Conservation (phyloP, 1,140 invertebrate species). For the Drosophila hydei region DNA sequence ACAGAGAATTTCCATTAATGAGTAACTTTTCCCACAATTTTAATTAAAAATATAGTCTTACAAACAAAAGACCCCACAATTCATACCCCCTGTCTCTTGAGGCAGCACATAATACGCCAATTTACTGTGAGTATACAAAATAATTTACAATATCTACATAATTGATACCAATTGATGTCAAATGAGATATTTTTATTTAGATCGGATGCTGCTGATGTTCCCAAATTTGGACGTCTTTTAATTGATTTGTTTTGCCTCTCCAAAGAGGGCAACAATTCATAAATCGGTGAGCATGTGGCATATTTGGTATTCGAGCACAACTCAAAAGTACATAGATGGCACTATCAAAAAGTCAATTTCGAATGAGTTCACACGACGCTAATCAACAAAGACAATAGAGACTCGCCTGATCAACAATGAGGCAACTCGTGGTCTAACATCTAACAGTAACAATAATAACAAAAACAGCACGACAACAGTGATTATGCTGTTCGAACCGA, state of each 20-base stretch:
- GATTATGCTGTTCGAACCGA: slow-evolving; percentile 28
- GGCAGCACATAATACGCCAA: slow-evolving; percentile 1
- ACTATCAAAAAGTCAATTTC: slow-evolving; percentile 41
- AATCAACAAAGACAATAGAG: slow-evolving; percentile 52
- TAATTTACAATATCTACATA: slow-evolving; percentile 72
- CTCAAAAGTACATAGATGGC: background rate
- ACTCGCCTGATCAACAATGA: background rate
- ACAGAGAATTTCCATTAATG: slow-evolving; percentile 30
- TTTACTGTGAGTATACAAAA: slow-evolving; percentile 52
- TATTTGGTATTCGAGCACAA: too few species aligned
- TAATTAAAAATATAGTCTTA: too few species aligned
- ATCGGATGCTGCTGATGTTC: slow-evolving; percentile 32
- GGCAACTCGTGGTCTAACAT: background rate
- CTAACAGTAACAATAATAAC: background rate
- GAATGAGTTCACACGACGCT: slow-evolving; percentile 40
- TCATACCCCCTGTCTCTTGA: too few species aligned
- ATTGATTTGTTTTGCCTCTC: slow-evolving; percentile 47
- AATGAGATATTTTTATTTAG: slow-evolving; percentile 47
- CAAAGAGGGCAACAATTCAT: too few species aligned
- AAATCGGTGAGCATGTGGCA: too few species aligned
- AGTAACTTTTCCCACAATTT: slow-evolving; percentile 4
- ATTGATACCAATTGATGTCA: slow-evolving; percentile 78
- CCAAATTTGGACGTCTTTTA: slow-evolving; percentile 19
- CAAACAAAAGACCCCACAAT: background rate
- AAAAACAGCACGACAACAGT: background rate